Evolutionary conservation across 2,113 vertebrate species (phyloP), one percentile per base, ranked within the genome.

Genomic region (Microtus richardsoni): DNA sequence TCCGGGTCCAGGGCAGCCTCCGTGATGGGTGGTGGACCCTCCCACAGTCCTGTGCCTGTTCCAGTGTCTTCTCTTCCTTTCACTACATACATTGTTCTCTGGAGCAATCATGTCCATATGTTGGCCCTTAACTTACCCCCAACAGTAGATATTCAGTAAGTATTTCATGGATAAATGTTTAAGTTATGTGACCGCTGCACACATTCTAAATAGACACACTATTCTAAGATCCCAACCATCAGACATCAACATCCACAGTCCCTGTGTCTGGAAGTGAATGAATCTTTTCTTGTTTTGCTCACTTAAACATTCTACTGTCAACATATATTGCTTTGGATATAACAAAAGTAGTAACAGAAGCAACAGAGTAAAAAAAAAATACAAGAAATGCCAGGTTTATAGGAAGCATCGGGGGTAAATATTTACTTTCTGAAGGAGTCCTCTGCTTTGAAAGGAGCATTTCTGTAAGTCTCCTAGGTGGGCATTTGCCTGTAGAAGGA

Each of bases 361-460:
- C 41, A 11, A 39, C 54, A 79, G 60, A 78, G 54, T 83, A 73
- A 84, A 75, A 73, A 84, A 75, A 91, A 91, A 66, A 94, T 39
- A 9, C 44, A 93, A 88, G 71, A 83, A 89, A 95, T 44, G 62
- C 41, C 80, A 77, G 60, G 3, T 90, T 62, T 87, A 75, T 30
- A 96, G 91, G 80, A 92, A 74, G 73, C 47, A 66, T n/a, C 21
- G 68, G n/a, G 39, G 28, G n/a, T 78, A 92, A 93, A 79, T 19
- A 41, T 3, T 44, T 49, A 33, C 41, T 68, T 86, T 47, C 16
- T 62, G 39, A 91, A 92, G 71, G 44, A 26, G 73, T 19, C 66
- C 95, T 97, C 49, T n/a, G 21, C 49, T 94, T 94, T 95, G 84
- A 94, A 83, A 66, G 89, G 68, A 93, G 33, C 47, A 49, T 64